Evolutionary conservation across 2,113 vertebrate genomes (phyloP), one percentile per base, ranked within the genome.

Genomic region (Ptilonorhynchus violaceus): DNA sequence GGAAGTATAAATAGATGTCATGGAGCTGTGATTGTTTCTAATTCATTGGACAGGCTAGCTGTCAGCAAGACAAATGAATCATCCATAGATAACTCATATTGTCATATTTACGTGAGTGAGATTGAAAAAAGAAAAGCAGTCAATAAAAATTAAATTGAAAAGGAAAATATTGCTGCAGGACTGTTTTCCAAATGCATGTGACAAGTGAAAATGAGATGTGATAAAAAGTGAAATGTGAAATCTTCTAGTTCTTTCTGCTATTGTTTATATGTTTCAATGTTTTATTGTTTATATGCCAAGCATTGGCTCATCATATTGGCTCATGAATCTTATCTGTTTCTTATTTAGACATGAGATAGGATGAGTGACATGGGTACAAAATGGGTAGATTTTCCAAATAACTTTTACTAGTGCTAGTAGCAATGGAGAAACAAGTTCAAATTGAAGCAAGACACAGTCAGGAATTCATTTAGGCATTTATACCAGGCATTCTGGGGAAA

Each of bases 91-190:
- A 93, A 81, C 13, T 66, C 50, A 66, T 35, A 58, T 50, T 76
- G 76, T 47, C 72, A 63, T 81, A 81, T 77, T 91, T 89, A 59
- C 74, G 39, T 20, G 42, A 92, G 46, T 42, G 16, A 28, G 42
- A 73, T 7, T 79, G 64, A 66, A 58, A 79, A 91, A 94, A 93
- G 25, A 89, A 69, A 85, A 95, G 6, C 11, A 86, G 23, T 55
- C 59, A 80, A 80, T 73, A 73, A 76, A 96, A 94, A 77, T 50
- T 25, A 74, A 85, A 91, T 58, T 74, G 64, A 76, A 92, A 90
- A 73, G 16, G 15, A 88, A 90, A 76, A 92, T 80, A 66, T 33
- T 85, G 44, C 64, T 89, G 23, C 3, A 12, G 35, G 17, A 79
- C 10, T 35, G 20, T 67, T 82, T 88, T 88, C 56, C 66, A 93